phyloP scores from a whole-genome alignment of 2,888 invertebrate genomes.

The Megalurothrips usitatus region DNA sequence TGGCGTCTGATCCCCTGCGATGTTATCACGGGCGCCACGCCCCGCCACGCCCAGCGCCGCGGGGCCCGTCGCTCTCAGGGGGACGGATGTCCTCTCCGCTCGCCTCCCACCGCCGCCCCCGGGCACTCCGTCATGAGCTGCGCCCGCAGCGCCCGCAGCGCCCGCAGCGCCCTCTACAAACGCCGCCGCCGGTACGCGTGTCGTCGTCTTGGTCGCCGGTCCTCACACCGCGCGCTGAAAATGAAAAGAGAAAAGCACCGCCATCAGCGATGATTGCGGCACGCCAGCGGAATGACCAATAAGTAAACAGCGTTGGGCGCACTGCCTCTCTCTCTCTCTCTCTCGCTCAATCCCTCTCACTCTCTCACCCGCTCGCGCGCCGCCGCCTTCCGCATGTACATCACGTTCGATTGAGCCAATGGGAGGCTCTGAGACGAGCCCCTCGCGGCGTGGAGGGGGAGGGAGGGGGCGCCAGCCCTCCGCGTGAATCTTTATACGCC shows the following conservation, averaged over 20 bases:
- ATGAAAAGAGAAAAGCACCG: constrained; percentile 12
- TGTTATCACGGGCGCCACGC: neutral
- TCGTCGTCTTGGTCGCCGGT: no score
- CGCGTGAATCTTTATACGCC: constrained; percentile 12
- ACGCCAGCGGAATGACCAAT: neutral
- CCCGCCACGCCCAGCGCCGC: neutral
- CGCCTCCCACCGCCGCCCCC: neutral
- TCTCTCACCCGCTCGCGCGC: neutral
- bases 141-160: neutral
- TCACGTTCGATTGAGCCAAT: constrained; percentile 22
- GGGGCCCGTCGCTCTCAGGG: no score
- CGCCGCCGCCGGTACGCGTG: no score
- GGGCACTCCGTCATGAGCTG: neutral
- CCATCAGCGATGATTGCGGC: constrained; percentile 17
- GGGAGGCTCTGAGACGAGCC: constrained; percentile 4
- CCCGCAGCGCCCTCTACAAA: no score
- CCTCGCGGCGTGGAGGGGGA: neutral
- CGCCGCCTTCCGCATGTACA: constrained; percentile 11
- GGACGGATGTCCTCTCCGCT: no score
- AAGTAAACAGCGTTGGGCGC: neutral
- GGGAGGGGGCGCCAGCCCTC: neutral
- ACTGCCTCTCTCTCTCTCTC: neutral
- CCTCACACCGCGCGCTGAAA: neutral
- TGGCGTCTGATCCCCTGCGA: neutral
- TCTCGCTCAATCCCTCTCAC: neutral